These are phyloP conservation scores for Apogon hyalosoma DNA, from an alignment of 2,797 vertebrate species.

Conservation along the genomic window DNA sequence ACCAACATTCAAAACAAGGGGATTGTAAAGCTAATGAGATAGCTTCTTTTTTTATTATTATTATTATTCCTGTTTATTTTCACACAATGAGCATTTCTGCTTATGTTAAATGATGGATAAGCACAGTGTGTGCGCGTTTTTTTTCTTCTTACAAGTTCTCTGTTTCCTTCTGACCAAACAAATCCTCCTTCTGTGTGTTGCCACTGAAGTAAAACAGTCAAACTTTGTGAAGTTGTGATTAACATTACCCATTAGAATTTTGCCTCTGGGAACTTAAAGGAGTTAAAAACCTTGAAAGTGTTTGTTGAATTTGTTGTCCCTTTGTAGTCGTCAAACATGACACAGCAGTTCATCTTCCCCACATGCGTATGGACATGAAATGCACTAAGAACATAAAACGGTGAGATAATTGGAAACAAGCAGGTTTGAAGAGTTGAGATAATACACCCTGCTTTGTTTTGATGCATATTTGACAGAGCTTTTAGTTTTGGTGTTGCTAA, in stretches of 20 bases:
- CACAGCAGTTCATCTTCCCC: constrained; percentile 25
- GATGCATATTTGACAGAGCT: constrained; percentile 40
- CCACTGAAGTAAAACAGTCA: constrained; percentile 17
- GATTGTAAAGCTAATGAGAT: constrained; percentile 19
- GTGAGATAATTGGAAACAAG: constrained; percentile 32
- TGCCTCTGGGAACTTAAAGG: constrained; percentile 38
- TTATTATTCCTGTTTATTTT: constrained; percentile 4
- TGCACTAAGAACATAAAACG: constrained; percentile 32
- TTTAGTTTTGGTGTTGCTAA: constrained; percentile 25
- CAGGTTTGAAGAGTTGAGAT: constrained; percentile 32
- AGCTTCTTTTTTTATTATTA: neutral
- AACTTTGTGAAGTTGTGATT: constrained; percentile 35
- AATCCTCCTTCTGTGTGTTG: constrained; percentile 5
- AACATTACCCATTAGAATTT: constrained; percentile 27
- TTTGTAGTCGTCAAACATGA: constrained; percentile 52
- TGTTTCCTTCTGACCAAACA: constrained; percentile 17
- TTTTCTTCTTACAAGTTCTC: constrained; percentile 1
- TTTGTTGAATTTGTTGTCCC: constrained; percentile 29
- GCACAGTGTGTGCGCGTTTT: neutral
- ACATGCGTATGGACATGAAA: constrained; percentile 24
- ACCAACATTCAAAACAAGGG: constrained; percentile 16
- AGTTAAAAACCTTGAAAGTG: constrained; percentile 33
- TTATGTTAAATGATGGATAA: constrained; percentile 14
- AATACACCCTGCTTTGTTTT: constrained; percentile 36
- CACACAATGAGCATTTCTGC: constrained; percentile 1